Percentiles rank a stretch among this genome's conserved stretches.
Evolutionary conservation across 2,113 vertebrate genomes (phyloP).

Genomic region (Okapia johnstoni): DNA sequence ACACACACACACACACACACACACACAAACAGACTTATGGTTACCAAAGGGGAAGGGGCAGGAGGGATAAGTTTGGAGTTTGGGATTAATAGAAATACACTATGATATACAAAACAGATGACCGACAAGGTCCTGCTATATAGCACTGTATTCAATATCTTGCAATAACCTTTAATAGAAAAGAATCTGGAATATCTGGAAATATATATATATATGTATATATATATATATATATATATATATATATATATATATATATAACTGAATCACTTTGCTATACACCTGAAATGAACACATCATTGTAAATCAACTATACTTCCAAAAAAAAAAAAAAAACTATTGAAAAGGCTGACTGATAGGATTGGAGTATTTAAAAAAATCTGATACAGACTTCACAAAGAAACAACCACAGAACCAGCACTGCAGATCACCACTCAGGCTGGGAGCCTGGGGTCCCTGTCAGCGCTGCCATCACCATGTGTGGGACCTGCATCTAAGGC

Average conservation of each 20-base stretch:
- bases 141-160: neutral
- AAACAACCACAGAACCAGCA: neutral
- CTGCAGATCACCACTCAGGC: neutral
- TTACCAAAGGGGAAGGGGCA: neutral
- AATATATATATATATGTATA: neutral
- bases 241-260: neutral
- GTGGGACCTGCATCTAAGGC: neutral
- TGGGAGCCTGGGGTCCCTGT: neutral
- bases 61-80: neutral
- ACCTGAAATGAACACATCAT: neutral
- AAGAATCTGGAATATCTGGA: neutral
- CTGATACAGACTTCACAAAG: neutral
- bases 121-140: neutral
- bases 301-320: neutral
- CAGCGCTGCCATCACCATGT: accelerated
- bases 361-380: neutral
- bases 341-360: neutral
- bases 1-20: neutral
- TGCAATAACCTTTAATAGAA: neutral
- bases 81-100: neutral
- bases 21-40: neutral
- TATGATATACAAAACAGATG: neutral
- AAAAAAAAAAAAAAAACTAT: neutral
- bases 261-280: neutral
- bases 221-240: too few relatives aligned